These are phyloP conservation scores for Pterostichus niger DNA, from an alignment of 2,888 invertebrate genomes.

Conservation along the genomic window DNA sequence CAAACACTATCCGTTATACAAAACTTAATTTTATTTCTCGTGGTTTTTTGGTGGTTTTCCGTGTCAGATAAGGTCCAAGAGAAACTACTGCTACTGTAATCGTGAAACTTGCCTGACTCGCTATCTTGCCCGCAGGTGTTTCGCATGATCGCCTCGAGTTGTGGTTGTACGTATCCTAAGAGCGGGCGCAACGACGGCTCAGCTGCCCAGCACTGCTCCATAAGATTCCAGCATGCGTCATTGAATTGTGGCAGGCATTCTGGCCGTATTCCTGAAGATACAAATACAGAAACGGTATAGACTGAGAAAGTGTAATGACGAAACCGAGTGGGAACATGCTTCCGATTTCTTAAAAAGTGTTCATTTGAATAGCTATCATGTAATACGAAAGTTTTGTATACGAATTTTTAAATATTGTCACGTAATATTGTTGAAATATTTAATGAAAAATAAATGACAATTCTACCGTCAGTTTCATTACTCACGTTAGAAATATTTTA, in stretches of 20 bases:
- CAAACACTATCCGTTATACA: constrained; percentile 32
- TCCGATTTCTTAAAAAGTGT: too few species aligned
- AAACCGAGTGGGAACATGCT: too few species aligned
- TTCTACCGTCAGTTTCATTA: too few species aligned
- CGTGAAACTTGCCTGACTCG: constrained; percentile 65
- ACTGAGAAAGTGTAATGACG: too few species aligned
- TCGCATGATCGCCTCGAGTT: constrained; percentile 80
- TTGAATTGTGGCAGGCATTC: constrained; percentile 88
- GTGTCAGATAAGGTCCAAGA: constrained; percentile 50
- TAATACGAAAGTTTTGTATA: too few species aligned
- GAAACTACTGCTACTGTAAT: constrained; percentile 39
- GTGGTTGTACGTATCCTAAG: constrained; percentile 88
- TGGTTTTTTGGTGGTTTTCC: constrained; percentile 11
- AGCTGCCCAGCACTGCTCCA: constrained; percentile 91
- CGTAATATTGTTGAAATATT: too few species aligned
- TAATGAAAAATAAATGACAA: too few species aligned
- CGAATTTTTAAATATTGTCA: too few species aligned
- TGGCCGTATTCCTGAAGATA: constrained; percentile 85
- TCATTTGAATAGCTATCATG: too few species aligned
- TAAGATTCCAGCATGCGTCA: constrained; percentile 89
- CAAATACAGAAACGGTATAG: background rate
- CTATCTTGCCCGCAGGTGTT: constrained; percentile 44
- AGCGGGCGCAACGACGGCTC: constrained; percentile 86
- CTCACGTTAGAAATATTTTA: too few species aligned
- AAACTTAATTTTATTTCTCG: constrained; percentile 13